Percentiles rank a stretch among this genome's conserved stretches.
Evolutionary conservation across 2,797 vertebrate genomes (phyloP).

Genomic region (Acanthurus leucopareius): DNA sequence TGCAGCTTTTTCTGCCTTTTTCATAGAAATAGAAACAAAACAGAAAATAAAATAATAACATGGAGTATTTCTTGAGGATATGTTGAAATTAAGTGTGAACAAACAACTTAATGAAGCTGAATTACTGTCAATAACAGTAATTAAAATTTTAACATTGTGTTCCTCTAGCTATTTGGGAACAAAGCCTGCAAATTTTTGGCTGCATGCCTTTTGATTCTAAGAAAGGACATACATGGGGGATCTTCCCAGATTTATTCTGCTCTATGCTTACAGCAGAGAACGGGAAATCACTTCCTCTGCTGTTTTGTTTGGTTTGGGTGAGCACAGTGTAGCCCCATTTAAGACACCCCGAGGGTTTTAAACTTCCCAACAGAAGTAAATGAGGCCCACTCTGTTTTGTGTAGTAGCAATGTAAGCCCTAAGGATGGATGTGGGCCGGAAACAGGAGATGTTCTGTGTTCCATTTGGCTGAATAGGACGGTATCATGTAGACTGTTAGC

Average conservation of each 20-base stretch:
- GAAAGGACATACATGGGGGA: slow-evolving; percentile 35
- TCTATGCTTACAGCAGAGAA: slow-evolving; percentile 50
- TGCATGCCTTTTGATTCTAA: slow-evolving; percentile 20
- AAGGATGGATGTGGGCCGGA: slow-evolving; percentile 68
- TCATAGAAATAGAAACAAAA: slow-evolving; percentile 28
- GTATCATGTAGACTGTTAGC: slow-evolving; percentile 65
- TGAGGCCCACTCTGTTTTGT: slow-evolving; percentile 49
- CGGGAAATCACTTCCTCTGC: slow-evolving; percentile 52
- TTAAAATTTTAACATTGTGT: slow-evolving; percentile 6
- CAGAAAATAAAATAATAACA: slow-evolving; percentile 22
- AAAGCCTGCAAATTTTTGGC: slow-evolving; percentile 8
- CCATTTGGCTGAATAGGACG: slow-evolving; percentile 62
- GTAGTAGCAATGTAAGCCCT: slow-evolving; percentile 49
- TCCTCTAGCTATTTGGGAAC: neutral
- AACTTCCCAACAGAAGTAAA: slow-evolving; percentile 58
- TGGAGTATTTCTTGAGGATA: slow-evolving; percentile 5
- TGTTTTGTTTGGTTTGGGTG: slow-evolving; percentile 65
- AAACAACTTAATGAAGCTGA: neutral
- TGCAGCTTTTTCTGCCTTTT: slow-evolving; percentile 24
- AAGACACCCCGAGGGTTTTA: slow-evolving; percentile 59
- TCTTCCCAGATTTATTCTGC: slow-evolving; percentile 44
- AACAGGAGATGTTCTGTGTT: slow-evolving; percentile 45
- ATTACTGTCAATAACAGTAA: neutral
- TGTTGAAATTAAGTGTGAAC: slow-evolving; percentile 5
- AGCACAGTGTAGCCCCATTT: slow-evolving; percentile 41